Percentiles rank a stretch among this genome's conserved stretches.
These are phyloP conservation scores for Chionis minor DNA, from an alignment of 2,113 vertebrate species.

Conservation along the genomic window DNA sequence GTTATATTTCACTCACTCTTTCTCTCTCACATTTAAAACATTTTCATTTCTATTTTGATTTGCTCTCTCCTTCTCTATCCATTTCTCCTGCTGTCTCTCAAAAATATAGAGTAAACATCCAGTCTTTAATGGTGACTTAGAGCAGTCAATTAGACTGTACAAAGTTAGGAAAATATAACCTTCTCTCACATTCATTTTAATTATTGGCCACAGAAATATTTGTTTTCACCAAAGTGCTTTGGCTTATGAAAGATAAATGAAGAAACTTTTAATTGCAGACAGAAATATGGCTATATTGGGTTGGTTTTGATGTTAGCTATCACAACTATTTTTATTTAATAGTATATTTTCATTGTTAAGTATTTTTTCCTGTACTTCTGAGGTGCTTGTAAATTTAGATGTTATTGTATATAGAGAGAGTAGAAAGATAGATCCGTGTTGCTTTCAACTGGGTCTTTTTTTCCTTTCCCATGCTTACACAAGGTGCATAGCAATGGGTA, in stretches of 20 bases:
- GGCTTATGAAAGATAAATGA: conserved; percentile 57
- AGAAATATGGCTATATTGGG: not conserved
- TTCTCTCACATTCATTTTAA: conserved; percentile 34
- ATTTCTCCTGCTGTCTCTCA: not conserved
- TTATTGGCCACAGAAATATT: conserved; percentile 18
- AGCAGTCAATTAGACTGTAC: not conserved
- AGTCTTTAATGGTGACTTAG: not conserved
- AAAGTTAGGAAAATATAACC: not conserved
- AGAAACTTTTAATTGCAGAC: conserved; percentile 43
- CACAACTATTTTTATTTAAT: conserved; percentile 16
- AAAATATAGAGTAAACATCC: not conserved
- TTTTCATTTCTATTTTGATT: not conserved
- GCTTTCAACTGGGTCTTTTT: not conserved
- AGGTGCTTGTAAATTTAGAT: not conserved
- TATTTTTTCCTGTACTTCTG: not conserved
- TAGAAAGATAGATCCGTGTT: not conserved
- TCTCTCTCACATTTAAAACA: not conserved
- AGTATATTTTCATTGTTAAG: not conserved
- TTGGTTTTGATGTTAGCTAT: conserved; percentile 28
- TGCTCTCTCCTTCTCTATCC: not conserved
- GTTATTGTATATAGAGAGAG: not conserved
- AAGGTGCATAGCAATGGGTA: not conserved
- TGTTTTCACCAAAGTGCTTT: conserved; percentile 52
- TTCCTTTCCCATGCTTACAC: not conserved
- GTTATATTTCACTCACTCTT: not conserved